Conservation (phyloP, 2,888 invertebrate species). For the Heliconius aoede region DNA sequence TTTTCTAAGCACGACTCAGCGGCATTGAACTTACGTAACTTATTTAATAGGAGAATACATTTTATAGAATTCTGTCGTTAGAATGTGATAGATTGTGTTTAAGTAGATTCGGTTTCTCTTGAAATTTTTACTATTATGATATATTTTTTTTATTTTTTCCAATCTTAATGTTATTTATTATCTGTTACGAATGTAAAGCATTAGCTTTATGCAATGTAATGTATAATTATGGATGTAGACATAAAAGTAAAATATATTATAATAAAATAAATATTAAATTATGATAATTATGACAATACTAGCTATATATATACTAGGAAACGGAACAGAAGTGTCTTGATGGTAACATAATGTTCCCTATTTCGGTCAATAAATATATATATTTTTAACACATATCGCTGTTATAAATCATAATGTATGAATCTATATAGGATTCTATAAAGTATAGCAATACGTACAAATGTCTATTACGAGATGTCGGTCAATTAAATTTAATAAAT, state of each 20-base stretch:
- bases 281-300: not conserved
- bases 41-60: constrained; percentile 33
- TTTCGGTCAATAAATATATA: not conserved
- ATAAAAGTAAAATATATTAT: not conserved
- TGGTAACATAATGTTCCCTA: not conserved
- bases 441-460: not conserved
- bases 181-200: not conserved
- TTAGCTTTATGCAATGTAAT: not conserved
- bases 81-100: not conserved
- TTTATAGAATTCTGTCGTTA: constrained; percentile 5
- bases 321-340: no score
- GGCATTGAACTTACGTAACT: constrained; percentile 66
- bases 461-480: not conserved
- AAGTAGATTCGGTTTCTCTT: not conserved
- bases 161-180: no score
- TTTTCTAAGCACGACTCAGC: constrained; percentile 77
- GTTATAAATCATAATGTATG: not conserved
- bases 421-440: not conserved
- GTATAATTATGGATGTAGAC: not conserved
- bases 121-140: not conserved
- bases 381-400: not conserved
- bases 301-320: no score
- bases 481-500: constrained; percentile 1
- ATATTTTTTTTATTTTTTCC: no score
- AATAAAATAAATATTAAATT: no score